Percentiles rank a stretch among this genome's conserved stretches.
Evolutionary conservation across 2,888 invertebrate genomes (phyloP).

Genomic region (Elegia similella): DNA sequence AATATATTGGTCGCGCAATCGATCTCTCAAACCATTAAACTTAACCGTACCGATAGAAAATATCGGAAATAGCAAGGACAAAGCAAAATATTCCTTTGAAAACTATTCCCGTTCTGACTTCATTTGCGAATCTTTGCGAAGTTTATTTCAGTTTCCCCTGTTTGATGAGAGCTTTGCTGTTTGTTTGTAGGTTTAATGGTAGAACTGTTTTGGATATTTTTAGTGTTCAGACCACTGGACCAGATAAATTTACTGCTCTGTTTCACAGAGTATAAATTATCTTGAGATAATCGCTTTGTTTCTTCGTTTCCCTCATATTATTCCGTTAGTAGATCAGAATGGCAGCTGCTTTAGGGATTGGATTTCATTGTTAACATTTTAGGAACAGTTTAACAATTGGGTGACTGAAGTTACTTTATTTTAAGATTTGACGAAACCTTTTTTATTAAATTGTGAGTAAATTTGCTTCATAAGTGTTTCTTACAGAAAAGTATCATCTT

Average conservation of each 20-base stretch:
- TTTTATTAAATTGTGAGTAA: too few relatives aligned
- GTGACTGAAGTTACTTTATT: too few relatives aligned
- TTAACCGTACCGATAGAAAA: slow-evolving; percentile 59
- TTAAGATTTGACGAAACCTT: too few relatives aligned
- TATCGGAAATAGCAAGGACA: slow-evolving; percentile 60
- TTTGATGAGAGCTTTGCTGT: slow-evolving; percentile 33
- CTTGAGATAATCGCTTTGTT: too few relatives aligned
- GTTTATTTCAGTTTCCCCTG: slow-evolving; percentile 36
- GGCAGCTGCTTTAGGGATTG: too few relatives aligned
- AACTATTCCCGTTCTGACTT: slow-evolving; percentile 50
- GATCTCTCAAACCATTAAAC: slow-evolving; percentile 66
- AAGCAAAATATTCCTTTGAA: slow-evolving; percentile 65
- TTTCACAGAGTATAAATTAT: neutral
- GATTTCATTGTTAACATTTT: too few relatives aligned
- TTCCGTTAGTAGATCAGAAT: too few relatives aligned
- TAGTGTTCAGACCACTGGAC: neutral
- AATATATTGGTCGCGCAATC: slow-evolving; percentile 64
- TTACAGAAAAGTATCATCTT: too few relatives aligned
- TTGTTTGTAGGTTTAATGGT: slow-evolving; percentile 1
- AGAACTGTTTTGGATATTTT: slow-evolving; percentile 11
- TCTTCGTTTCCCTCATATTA: too few relatives aligned
- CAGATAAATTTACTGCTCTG: neutral
- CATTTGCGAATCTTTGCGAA: slow-evolving; percentile 48
- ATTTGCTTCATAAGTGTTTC: too few relatives aligned
- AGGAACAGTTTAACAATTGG: too few relatives aligned